phyloP scores from a whole-genome alignment of 2,113 vertebrate genomes.

The Hydropotes inermis region DNA sequence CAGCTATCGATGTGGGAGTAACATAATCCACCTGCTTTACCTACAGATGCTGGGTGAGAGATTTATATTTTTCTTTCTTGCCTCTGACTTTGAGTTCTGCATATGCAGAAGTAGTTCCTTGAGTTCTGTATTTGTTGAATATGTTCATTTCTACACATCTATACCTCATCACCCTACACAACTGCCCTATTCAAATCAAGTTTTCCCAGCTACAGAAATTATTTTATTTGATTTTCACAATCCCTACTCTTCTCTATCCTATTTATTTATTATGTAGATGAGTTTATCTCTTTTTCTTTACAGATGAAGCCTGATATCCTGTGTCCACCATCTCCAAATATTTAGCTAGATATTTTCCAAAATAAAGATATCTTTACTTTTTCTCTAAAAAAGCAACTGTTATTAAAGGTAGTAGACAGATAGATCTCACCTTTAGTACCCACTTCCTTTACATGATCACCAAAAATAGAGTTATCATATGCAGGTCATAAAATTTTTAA shows the following conservation, averaged over 20 bases:
- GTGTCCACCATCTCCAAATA: not conserved
- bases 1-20: not conserved
- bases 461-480: not conserved
- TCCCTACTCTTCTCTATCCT: not conserved
- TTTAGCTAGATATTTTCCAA: not conserved
- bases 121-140: not conserved
- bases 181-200: not conserved
- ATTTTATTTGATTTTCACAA: not conserved
- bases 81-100: not conserved
- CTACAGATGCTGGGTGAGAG: not conserved
- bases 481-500: not conserved
- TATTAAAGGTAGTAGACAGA: not conserved
- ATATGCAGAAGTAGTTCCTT: not conserved
- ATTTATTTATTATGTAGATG: not conserved
- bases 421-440: not conserved
- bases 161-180: not conserved
- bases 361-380: not conserved
- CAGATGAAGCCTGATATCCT: not conserved
- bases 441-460: not conserved
- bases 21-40: not conserved
- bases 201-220: not conserved
- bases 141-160: not conserved
- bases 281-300: not conserved
- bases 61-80: not conserved
- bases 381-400: not conserved